These are phyloP conservation scores for Nycteola revayana DNA, from an alignment of 2,888 invertebrate species.

Conservation along the genomic window DNA sequence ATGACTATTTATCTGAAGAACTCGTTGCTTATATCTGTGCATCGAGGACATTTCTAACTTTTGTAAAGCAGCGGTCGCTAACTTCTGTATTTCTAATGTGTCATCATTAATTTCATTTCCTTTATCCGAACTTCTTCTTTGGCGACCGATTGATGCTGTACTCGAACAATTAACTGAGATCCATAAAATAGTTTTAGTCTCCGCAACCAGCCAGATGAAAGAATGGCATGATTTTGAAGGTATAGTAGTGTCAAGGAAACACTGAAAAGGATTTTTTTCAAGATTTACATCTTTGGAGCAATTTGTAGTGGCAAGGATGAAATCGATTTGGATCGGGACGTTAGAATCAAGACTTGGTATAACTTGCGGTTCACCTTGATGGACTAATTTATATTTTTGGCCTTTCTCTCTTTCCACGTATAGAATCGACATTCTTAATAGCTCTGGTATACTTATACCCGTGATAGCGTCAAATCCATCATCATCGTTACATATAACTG, in stretches of 20 bases:
- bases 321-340: constrained; percentile 48
- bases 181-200: constrained; percentile 42
- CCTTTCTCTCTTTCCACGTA: constrained; percentile 45
- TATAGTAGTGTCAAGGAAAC: constrained; percentile 39
- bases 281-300: constrained; percentile 51
- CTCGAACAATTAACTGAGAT: constrained; percentile 40
- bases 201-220: constrained; percentile 46
- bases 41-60: constrained; percentile 62
- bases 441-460: constrained; percentile 43
- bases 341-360: constrained; percentile 52
- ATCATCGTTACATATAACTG: constrained; percentile 58
- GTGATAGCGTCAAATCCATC: constrained; percentile 46
- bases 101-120: constrained; percentile 43
- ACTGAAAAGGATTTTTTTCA: constrained; percentile 34
- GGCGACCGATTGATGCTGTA: constrained; percentile 23
- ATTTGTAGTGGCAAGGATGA: constrained; percentile 51
- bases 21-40: constrained; percentile 60
- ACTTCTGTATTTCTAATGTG: constrained; percentile 45
- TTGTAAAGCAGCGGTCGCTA: constrained; percentile 54
- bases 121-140: constrained; percentile 42
- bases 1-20: constrained; percentile 57
- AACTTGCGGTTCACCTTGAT: constrained; percentile 53
- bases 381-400: constrained; percentile 46
- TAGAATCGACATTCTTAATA: constrained; percentile 46
- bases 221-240: constrained; percentile 48